Evolutionary conservation across 2,888 invertebrate species (phyloP), one percentile per base, ranked within the genome.

Genomic region (Cheilosia soror): DNA sequence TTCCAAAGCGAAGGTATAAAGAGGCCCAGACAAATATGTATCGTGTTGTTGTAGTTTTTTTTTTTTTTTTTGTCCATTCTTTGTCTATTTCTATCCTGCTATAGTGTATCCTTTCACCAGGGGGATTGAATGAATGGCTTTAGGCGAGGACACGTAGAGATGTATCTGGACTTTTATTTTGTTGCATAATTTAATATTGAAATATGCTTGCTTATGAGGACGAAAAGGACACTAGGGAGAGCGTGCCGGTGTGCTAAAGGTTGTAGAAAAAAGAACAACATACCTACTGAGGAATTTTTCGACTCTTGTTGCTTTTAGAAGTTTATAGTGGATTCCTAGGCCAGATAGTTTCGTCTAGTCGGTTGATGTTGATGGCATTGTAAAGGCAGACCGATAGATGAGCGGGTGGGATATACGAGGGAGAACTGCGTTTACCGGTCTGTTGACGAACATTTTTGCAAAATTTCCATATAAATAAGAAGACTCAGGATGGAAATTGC

Each of bases 121-220:
- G 55, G 57, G 69, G 69, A 62, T 40, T 33, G 71, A 65, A 65
- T 79, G 58, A 65, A 65, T 72, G 65, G 51, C 78, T 49, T n/a
- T 42, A 71, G 71, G 78, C 71, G 71, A 66, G 79, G 79, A 79
- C 65, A 72, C 65, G 65, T 79, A 79, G 65, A 37, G 51, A 66
- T 33, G 40, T 72, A 72, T 79, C 79, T 58, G 72, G 65, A 79
- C 79, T 66, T 65, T 79, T 79, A 79, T 72, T 72, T 72, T 72
- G 65, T 58, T 66, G 79, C 79, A 79, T 79, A 72, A 79, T 79
- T 79, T 79, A 79, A 79, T 79, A 79, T 79, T 79, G 71, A 71
- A 72, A 79, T 79, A 79, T 79, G 79, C 44, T 66, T 63, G 79
- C 71, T 79, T 79, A 79, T 72, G 72, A 72, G 72, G 58, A 72